phyloP scores from a whole-genome alignment of 2,797 vertebrate species.

The Chaunax sp. region DNA sequence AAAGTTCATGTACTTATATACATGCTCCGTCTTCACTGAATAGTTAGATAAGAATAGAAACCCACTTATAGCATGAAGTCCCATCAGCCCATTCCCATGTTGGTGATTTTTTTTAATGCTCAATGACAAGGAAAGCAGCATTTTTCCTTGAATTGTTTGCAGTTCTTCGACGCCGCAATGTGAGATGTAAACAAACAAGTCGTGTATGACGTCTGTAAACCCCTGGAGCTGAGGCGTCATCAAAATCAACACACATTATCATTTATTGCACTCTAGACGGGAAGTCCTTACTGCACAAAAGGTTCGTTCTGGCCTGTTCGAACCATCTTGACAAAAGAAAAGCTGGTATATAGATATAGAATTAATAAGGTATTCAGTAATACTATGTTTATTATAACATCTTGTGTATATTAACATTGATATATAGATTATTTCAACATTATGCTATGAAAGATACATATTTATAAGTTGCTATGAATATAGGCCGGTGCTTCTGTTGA shows the following conservation, averaged over 20 bases:
- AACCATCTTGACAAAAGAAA: conserved; percentile 83
- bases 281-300: conserved; percentile 60
- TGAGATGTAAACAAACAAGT: conserved; percentile 66
- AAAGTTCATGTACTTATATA: conserved; percentile 53
- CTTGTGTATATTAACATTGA: conserved; percentile 77
- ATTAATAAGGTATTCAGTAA: conserved; percentile 84
- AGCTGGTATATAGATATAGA: conserved; percentile 81
- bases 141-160: conserved; percentile 29
- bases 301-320: conserved; percentile 79
- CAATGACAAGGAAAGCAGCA: conserved; percentile 51
- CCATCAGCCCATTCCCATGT: conserved; percentile 7
- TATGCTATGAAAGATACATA: conserved; percentile 83
- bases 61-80: conserved; percentile 20
- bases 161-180: conserved; percentile 35
- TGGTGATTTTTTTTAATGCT: conserved; percentile 10
- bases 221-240: conserved; percentile 44
- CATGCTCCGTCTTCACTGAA: conserved; percentile 55
- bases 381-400: conserved; percentile 83
- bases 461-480: conserved; percentile 83
- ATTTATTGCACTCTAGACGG: conserved; percentile 70
- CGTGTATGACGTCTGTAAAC: conserved; percentile 57
- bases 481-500: conserved; percentile 66
- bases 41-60: conserved; percentile 44
- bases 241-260: conserved; percentile 45
- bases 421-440: conserved; percentile 81